Evolutionary conservation across 1,140 invertebrate species (phyloP), one percentile per base, ranked within the genome.

Genomic region (Megalopta genalis): DNA sequence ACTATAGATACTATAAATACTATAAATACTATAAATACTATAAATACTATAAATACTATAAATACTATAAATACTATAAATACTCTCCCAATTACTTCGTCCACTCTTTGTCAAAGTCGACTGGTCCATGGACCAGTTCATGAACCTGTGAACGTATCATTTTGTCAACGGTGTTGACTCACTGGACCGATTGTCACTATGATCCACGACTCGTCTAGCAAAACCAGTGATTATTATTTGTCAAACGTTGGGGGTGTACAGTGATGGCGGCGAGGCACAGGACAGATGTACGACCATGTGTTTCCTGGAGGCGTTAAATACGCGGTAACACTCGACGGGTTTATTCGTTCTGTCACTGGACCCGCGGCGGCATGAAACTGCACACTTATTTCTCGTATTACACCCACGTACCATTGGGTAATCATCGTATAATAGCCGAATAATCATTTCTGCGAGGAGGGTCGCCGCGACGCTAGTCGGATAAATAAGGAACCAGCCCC

Each of bases 381-480:
- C 84, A 88, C 87, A 83, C 86, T 90, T 90, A 88, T 90, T 91
- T 90, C 90, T 91, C 91, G 83, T 88, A 87, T 92, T 92, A 92
- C 91, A 90, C 87, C 89, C 89, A 89, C 89, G 88, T 89, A 89
- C 81, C 89, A 86, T 87, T 85, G 87, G 89, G 85, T 92, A 92
- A 92, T 92, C 90, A 90, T 89, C 87, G 89, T 90, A 90, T 91
- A 92, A 92, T 92, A 87, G 90, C 85, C 83, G 87, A 90, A 88
- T 90, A 92, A 92, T 91, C 88, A 92, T 90, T 90, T 85, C 62
- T n/a, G 14, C 62, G 32, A 74, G 60, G 25, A 77, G 74, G 72
- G 74, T 66, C 32, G 37, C 60, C 57, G 52, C 62, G 57, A 27
- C 23, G 37, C 64, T 70, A 37, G 54, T 64, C 25, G 78, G 42